Base-by-base conservation (phyloP, 2,113 vertebrate genomes). In the Spea multiplicata region DNA sequence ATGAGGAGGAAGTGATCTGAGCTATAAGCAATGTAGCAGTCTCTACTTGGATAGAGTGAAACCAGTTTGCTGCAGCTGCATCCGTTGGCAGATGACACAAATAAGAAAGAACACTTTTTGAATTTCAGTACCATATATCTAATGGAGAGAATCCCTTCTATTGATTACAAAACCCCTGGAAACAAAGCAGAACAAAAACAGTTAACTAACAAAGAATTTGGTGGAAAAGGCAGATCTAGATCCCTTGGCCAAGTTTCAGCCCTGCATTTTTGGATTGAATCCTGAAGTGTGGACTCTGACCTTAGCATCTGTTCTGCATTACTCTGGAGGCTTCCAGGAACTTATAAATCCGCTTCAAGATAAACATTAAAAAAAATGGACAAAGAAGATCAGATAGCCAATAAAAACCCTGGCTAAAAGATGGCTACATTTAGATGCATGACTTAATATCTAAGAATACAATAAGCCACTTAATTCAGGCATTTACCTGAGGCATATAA, bases 281-380 rank as follows among this genome's bases (percentile, higher is more conserved):
- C 45, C 49, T 59, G 7, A 70, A 70, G 75, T 62, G 75, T 50
- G 55, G 75, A 61, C 67, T 71, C 9, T 77, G 75, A 77, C 66
- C 75, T 70, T 62, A 77, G 66, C 75, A 77, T 77, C 75, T 77
- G 75, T 62, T 77, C 52, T 77, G n/a, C 53, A 50, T 77, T 77
- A 77, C 13, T 44, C 47, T 61, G 5, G 46, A 68, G 67, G 66
- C 55, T 77, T 71, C 61, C 75, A 77, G 75, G n/a, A 77, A 70
- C 66, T 77, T 53, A 70, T 69, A 61, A 70, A 77, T 69, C 66
- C 62, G 45, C 66, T 62, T 66, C 46, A 70, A 44, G 45, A 76
- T 69, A 76, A 77, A 77, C 66, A 77, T 30, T n/a, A n/a, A n/a
- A 16, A 30, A 30, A 30, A 30, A 30, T 30, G 30, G 30, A 30